Evolutionary conservation across 1,140 invertebrate species (phyloP), one percentile per base, ranked within the genome.

Genomic region (Trichogramma pretiosum): DNA sequence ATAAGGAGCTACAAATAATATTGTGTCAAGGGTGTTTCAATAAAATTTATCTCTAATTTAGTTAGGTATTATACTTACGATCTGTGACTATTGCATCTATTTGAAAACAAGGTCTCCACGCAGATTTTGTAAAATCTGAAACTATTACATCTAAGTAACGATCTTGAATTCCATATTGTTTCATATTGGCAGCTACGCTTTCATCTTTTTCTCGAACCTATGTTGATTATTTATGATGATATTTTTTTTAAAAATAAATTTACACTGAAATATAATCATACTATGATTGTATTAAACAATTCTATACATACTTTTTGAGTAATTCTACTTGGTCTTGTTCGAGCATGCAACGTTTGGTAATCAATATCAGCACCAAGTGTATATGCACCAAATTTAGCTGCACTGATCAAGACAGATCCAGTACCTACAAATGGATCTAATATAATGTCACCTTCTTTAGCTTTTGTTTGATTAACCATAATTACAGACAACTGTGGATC

Each of bases 361-460:
- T 98, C 92, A 48, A 98, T 94, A 64, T 98, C 93, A 4, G 86
- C 84, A 3, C 93, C 93, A 60, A 89, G 73, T 7, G 94, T 90
- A 68, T 89, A 89, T 7, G 74, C 93, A 42, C 92, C 93, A 78
- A 89, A 93, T 63, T 91, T 79, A 22, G 93, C 91, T 39, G 90
- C 88, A 30, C 92, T 81, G 5, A 97, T 83, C 18, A 97, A 69
- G n/a, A 96, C 63, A 21, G 92, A 95, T 4, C 92, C 93, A 35
- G 88, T 90, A 0, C 94, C 94, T 13, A 96, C 93, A 76, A 98
- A 98, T 1, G 93, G 93, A 72, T 98, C 94, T 19, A 91, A 77
- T 34, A 96, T 78, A 1, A 97, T 50, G 63, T 87, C 82, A 5
- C 84, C 83, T 3, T 72, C 55, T 39, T 72, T 72, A 16, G 95